Percentiles rank a stretch among this genome's conserved stretches.
These are phyloP conservation scores for Kuschelorhynchus macadamiae DNA, from an alignment of 2,888 invertebrate species.

Conservation along the genomic window DNA sequence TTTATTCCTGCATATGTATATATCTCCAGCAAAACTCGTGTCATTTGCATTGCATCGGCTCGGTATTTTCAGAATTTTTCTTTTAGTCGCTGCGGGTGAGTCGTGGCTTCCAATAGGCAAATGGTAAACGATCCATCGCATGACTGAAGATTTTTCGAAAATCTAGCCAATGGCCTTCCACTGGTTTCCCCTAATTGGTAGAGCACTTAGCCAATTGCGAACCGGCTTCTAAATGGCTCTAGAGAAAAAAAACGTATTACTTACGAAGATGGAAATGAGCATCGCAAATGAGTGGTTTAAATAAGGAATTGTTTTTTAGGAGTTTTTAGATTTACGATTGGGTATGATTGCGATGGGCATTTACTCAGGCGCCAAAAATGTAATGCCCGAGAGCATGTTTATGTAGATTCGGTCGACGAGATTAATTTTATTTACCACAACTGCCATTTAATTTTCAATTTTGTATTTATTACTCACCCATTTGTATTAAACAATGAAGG, in stretches of 20 bases:
- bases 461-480: no score
- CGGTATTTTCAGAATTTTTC: slow-evolving; percentile 9
- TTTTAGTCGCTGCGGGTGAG: slow-evolving; percentile 20
- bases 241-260: background rate
- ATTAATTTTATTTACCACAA: background rate
- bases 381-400: slow-evolving; percentile 10
- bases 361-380: slow-evolving; percentile 23
- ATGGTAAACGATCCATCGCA: slow-evolving; percentile 31
- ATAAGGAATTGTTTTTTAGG: background rate
- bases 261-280: background rate
- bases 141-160: slow-evolving; percentile 39
- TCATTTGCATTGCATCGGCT: slow-evolving; percentile 23
- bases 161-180: slow-evolving; percentile 29
- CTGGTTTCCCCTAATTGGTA: slow-evolving; percentile 14
- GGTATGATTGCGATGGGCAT: slow-evolving; percentile 6
- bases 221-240: background rate
- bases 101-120: slow-evolving; percentile 37
- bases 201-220: slow-evolving; percentile 21
- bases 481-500: no score
- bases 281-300: no score
- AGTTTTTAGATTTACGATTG: background rate
- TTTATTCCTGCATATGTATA: slow-evolving; percentile 26
- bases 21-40: slow-evolving; percentile 16
- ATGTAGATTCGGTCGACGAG: slow-evolving; percentile 13
- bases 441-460: no score